These are phyloP conservation scores for Deroptyus accipitrinus DNA, from an alignment of 2,113 vertebrate species.

Conservation along the genomic window DNA sequence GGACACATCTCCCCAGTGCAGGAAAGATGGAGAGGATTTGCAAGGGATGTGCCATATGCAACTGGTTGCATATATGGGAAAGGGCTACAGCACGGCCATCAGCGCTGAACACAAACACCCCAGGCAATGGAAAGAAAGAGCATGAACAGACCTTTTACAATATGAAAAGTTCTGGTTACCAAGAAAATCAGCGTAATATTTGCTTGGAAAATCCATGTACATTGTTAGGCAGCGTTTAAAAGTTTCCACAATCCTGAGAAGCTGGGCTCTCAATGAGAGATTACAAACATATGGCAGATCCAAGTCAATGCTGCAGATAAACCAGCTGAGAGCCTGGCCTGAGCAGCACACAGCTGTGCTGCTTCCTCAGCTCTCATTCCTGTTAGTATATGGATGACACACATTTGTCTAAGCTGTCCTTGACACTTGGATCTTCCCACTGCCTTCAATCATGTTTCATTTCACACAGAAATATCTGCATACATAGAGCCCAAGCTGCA, in stretches of 20 bases:
- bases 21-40: neutral
- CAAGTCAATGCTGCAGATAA: neutral
- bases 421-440: neutral
- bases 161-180: neutral
- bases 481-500: rapidly evolving
- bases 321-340: slow-evolving; percentile 1
- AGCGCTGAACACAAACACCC: neutral
- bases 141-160: neutral
- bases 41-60: neutral
- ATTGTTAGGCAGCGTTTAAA: neutral
- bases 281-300: slow-evolving; percentile 4
- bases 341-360: neutral
- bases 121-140: neutral
- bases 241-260: slow-evolving; percentile 16
- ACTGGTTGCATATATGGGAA: neutral
- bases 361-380: neutral
- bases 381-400: neutral
- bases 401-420: neutral
- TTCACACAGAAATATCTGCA: neutral
- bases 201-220: neutral
- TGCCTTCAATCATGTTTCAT: neutral
- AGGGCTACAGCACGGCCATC: neutral
- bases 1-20: neutral
- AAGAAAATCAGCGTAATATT: neutral
- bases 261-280: neutral